Percentiles rank a stretch among this genome's conserved stretches.
Conservation (phyloP, 2,113 vertebrate genomes). For the Ophthalmolycus amberensis region DNA sequence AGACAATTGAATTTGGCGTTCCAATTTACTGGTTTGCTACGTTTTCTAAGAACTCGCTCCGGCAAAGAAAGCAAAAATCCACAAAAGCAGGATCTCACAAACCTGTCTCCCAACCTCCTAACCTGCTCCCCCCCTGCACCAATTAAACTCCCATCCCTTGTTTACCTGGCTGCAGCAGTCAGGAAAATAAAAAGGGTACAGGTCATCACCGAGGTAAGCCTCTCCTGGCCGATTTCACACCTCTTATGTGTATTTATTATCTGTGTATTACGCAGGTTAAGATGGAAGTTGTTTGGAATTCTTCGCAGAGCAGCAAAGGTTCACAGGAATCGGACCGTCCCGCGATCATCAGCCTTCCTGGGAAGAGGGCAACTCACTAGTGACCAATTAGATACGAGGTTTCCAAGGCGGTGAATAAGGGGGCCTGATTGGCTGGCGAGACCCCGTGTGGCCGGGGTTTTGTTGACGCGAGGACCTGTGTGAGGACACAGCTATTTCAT, state of each 20-base stretch:
- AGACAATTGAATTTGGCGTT: neutral
- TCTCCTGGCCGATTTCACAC: slow-evolving; percentile 9
- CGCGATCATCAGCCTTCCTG: slow-evolving; percentile 86
- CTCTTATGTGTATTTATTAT: slow-evolving; percentile 39
- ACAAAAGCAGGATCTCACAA: neutral
- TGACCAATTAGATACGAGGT: slow-evolving; percentile 91
- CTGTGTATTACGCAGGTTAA: slow-evolving; percentile 12
- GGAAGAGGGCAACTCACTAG: slow-evolving; percentile 88
- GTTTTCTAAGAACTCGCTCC: neutral
- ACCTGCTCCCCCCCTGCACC: slow-evolving; percentile 4
- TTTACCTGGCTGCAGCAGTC: slow-evolving; percentile 44
- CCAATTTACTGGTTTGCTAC: neutral
- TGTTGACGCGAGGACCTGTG: slow-evolving; percentile 88
- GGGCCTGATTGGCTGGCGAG: slow-evolving; percentile 85
- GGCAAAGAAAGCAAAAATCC: neutral
- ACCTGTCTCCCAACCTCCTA: neutral
- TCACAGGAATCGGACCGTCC: slow-evolving; percentile 81
- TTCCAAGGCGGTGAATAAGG: slow-evolving; percentile 85
- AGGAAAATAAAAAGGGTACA: slow-evolving; percentile 57
- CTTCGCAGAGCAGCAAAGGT: slow-evolving; percentile 69
- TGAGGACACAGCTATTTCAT: slow-evolving; percentile 86
- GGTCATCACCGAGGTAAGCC: slow-evolving; percentile 37
- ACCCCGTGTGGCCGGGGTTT: slow-evolving; percentile 82
- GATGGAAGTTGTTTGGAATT: slow-evolving; percentile 54
- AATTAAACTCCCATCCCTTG: slow-evolving; percentile 39